Evolutionary conservation across 2,113 vertebrate species (phyloP), one percentile per base, ranked within the genome.

Genomic region (Riparia riparia): DNA sequence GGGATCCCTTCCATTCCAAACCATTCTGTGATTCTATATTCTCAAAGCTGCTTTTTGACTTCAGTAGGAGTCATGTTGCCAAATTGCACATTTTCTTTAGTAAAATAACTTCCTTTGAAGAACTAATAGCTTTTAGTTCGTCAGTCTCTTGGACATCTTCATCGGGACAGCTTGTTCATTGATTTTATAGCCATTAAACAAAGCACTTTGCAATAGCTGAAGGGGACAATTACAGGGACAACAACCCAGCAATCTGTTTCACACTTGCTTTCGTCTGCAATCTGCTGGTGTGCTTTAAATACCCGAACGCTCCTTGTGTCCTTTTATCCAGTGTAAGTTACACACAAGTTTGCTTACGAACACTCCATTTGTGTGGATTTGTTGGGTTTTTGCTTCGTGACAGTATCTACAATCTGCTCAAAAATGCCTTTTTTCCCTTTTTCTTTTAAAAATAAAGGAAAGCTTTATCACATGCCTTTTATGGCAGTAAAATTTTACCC

Each of bases 201-300:
- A 90, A 95, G 89, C 82, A 17, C 81, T 97, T 90, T 92, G 93
- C 60, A 56, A 89, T 96, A 83, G 96, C 97, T 95, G 92, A 96
- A 96, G 96, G 96, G 96, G 95, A 96, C 95, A 97, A 96, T 96
- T 96, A 95, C 84, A 45, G 90, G 87, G 80, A 94, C 87, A 77
- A 76, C 96, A 90, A 92, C 95, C 96, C 93, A 82, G 73, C 97
- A 97, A 96, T 96, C 95, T 97, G 96, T 95, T 95, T 97, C 95
- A 86, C 88, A 85, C 91, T 96, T 95, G 86, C 95, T 91, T 87
- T 86, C 44, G 73, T 92, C 94, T 95, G 95, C 91, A 97, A 96
- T 97, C 97, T 96, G 96, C 95, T 85, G 87, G 58, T 61, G 69
- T 72, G 94, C 90, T 94, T 95, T 89, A 93, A 96, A 95, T 90